Percentiles rank a stretch among this genome's conserved stretches.
phyloP scores from a whole-genome alignment of 2,113 vertebrate genomes.

The Charina bottae region DNA sequence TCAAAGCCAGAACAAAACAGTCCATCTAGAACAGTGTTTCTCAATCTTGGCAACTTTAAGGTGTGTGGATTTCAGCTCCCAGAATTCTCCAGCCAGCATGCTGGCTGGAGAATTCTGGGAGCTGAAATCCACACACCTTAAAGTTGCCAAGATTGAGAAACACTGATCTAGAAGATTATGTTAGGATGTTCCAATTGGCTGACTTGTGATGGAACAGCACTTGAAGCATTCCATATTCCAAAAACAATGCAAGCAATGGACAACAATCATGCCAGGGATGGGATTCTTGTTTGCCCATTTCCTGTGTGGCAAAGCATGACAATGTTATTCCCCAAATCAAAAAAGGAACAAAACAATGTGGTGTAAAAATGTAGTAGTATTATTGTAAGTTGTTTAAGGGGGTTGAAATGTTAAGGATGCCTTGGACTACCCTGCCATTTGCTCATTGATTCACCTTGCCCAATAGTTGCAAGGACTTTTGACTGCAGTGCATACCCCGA shows the following conservation, averaged over 20 bases:
- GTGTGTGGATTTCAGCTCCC: background rate
- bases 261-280: background rate
- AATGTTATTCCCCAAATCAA: background rate
- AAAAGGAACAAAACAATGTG: background rate
- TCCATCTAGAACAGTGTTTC: background rate
- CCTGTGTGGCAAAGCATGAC: background rate
- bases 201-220: background rate
- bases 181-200: background rate
- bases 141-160: background rate
- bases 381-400: background rate
- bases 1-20: background rate
- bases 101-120: background rate
- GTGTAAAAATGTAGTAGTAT: background rate
- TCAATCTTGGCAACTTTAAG: background rate
- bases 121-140: background rate
- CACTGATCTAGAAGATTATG: background rate
- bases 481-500: background rate
- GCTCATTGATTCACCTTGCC: background rate
- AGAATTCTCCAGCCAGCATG: background rate
- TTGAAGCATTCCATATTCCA: background rate
- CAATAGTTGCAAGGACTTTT: background rate
- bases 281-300: background rate
- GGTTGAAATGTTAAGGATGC: background rate
- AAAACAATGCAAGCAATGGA: background rate
- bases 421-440: background rate